Evolutionary conservation across 2,888 invertebrate species (phyloP), one percentile per base, ranked within the genome.

Genomic region (Microctonus brassicae): DNA sequence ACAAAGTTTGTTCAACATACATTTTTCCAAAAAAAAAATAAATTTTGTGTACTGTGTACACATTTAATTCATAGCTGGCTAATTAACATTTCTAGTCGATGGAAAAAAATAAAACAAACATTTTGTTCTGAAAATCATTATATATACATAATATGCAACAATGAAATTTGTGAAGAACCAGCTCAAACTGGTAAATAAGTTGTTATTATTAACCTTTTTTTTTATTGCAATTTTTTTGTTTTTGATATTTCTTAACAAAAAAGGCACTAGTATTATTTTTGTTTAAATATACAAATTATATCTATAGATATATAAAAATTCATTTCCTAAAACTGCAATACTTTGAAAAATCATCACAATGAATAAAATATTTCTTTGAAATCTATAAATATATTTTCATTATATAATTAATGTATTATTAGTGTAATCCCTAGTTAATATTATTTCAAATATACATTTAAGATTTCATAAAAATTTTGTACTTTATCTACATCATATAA

Each of bases 1-100:
- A 53, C n/a, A 36, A 36, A 53, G 24, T 55, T 22, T 53, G 26
- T 29, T 17, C 20, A 39, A 58, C 34, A 33, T 2, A 68, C 24
- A 34, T 60, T 58, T 64, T 70, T 47, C 53, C 20, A 63, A 42
- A 39, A 66, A 58, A 58, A 39, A 26, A 39, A 22, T 29, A 39
- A 63, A 68, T 70, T 17, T n/a, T 77, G 77, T 75, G 77, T 77
- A 77, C 75, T 72, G 75, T 76, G 75, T 76, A 76, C 76, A 72
- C 73, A 42, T 42, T 68, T 70, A 69, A 72, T 67, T 71, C 34
- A 4, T 67, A 69, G 68, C 65, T 73, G 73, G 75, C 73, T 73
- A 65, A 74, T 76, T 65, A 73, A 74, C 73, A 71, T 70, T 75
- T 76, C 76, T 76, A 76, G 76, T 77, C 76, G 73, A 64, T 72